phyloP scores from a whole-genome alignment of 2,888 invertebrate species.

The Zaprionus bogoriensis region DNA sequence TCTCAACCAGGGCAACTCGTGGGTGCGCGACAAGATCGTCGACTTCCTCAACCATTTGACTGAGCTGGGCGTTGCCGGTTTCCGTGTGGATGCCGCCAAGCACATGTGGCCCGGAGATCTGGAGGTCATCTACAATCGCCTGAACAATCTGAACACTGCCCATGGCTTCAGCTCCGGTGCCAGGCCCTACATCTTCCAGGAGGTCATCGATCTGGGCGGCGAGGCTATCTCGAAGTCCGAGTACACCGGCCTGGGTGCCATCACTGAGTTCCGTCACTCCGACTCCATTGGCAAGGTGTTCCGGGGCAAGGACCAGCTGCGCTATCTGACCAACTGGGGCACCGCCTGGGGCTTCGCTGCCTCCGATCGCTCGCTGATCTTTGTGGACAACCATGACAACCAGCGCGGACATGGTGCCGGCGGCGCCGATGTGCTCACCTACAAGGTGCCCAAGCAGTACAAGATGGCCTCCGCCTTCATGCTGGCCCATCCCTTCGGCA shows the following conservation, averaged over 20 bases:
- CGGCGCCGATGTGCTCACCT: constrained; percentile 86
- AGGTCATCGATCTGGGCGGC: constrained; percentile 88
- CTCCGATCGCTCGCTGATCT: constrained; percentile 87
- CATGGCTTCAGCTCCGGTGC: constrained; percentile 87
- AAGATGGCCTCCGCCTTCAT: constrained; percentile 93
- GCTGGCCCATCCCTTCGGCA: constrained; percentile 93
- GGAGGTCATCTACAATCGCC: constrained; percentile 84
- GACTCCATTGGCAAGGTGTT: constrained; percentile 84
- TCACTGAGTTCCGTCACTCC: constrained; percentile 89
- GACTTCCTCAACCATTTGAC: constrained; percentile 78
- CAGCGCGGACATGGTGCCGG: constrained; percentile 90
- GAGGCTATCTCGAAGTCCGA: constrained; percentile 84
- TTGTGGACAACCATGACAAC: constrained; percentile 96
- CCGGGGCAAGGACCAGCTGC: constrained; percentile 86
- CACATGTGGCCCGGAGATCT: constrained; percentile 93
- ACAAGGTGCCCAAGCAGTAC: constrained; percentile 87
- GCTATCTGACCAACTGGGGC: constrained; percentile 87
- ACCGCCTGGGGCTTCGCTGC: constrained; percentile 87
- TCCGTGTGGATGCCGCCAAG: constrained; percentile 91
- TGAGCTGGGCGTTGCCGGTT: constrained; percentile 92
- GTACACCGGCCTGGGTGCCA: constrained; percentile 84
- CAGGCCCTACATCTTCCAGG: constrained; percentile 88
- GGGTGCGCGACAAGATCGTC: constrained; percentile 73
- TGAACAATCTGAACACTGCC: constrained; percentile 86
- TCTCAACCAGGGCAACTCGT: constrained; percentile 86